Evolutionary conservation across 1,140 invertebrate genomes (phyloP), one percentile per base, ranked within the genome.

Genomic region (Brachionus sp.): DNA sequence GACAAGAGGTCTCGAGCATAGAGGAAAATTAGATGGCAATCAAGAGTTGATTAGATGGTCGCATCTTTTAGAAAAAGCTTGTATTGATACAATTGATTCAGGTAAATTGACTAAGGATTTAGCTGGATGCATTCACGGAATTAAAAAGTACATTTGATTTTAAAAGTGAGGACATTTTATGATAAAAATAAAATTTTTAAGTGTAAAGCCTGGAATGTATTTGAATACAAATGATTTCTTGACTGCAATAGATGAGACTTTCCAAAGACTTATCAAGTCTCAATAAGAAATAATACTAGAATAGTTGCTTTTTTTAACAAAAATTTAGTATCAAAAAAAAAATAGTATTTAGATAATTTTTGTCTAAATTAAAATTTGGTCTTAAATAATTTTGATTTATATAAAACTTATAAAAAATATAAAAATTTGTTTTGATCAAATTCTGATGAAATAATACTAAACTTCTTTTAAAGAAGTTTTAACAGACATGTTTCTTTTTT

Each of bases 71-170:
- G 89, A 99, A 87, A 92, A 92, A 85, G 95, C 97, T 5, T 98
- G 97, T 89, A 90, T 98, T 77, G 92, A 94, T 83, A 98, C 95
- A 0, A 96, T 99, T 84, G 96, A 98, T 88, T 90, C 92, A 85
- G 97, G 96, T 35, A 91, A 92, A 78, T 98, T 99, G 95, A 99
- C 97, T 29, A 99, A 99, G 89, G 97, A 99, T 92, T 91, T 99
- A 86, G 97, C 97, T 66, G 96, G 97, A 87, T 98, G 97, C 88
- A 96, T 98, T 84, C 95, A 98, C 89, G 96, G 96, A 84, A 92
- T 89, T 6, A 89, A 89, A 84, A 89, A 89, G 88, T 89, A 85
- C 88, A 86, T 4, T 6, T 23, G 0, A 13, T n/a, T 35, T 35
- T 12, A 19, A 42, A 19, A 37, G n/a, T 29, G 25, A 13, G 10